These are phyloP conservation scores for Siniperca undulata DNA, from an alignment of 2,797 vertebrate genomes.

Conservation along the genomic window DNA sequence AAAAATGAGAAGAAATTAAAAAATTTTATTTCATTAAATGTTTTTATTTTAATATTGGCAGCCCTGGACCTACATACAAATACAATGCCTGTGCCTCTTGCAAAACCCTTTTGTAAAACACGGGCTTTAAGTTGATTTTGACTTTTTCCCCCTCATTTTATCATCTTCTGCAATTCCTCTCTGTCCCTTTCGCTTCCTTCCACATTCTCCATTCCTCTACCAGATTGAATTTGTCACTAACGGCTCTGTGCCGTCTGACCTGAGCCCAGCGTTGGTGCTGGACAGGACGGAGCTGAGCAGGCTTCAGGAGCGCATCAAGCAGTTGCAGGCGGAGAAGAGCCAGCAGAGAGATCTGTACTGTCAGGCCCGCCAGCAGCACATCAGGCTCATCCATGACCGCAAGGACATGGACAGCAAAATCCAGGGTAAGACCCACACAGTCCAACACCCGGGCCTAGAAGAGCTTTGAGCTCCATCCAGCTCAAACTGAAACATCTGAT, in stretches of 20 bases:
- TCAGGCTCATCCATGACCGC: slow-evolving; percentile 85
- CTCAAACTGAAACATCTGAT: background rate
- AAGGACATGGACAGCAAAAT: slow-evolving; percentile 86
- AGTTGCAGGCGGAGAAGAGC: slow-evolving; percentile 86
- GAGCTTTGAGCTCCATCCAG: background rate
- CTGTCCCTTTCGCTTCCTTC: background rate
- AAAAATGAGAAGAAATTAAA: no score
- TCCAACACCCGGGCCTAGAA: background rate
- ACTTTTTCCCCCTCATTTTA: background rate
- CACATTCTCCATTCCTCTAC: background rate
- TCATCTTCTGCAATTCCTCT: background rate
- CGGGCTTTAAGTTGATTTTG: background rate
- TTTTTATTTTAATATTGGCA: background rate
- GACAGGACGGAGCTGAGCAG: slow-evolving; percentile 79
- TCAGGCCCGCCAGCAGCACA: slow-evolving; percentile 84
- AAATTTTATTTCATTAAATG: background rate
- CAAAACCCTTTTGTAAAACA: no score
- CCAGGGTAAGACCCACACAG: slow-evolving; percentile 76
- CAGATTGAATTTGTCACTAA: slow-evolving; percentile 84
- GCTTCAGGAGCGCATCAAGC: slow-evolving; percentile 86
- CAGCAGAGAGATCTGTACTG: slow-evolving; percentile 85
- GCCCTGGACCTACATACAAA: background rate
- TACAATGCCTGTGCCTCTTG: background rate
- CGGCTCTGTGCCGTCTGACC: slow-evolving; percentile 83
- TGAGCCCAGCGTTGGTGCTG: slow-evolving; percentile 88